Evolutionary conservation across 2,797 vertebrate genomes (phyloP).

Genomic region (Trematomus bernacchii): DNA sequence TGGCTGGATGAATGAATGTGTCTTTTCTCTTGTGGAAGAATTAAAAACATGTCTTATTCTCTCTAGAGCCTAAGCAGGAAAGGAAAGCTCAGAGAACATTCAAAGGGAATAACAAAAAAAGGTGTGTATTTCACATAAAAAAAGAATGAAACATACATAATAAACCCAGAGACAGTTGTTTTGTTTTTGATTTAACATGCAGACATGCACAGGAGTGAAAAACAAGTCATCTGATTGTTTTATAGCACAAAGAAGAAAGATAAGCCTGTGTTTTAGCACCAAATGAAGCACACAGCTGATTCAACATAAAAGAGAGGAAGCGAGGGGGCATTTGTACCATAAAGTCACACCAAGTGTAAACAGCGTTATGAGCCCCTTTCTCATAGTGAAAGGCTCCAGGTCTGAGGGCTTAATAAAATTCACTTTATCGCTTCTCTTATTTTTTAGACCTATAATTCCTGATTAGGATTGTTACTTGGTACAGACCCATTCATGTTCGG

Average conservation of each 20-base stretch:
- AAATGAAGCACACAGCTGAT: slow-evolving; percentile 10
- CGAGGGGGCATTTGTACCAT: background rate
- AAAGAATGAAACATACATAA: slow-evolving; percentile 34
- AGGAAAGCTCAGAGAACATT: slow-evolving; percentile 7
- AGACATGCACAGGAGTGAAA: slow-evolving; percentile 40
- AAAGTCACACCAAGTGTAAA: slow-evolving; percentile 3
- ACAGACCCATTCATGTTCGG: background rate
- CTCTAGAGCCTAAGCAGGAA: slow-evolving; percentile 15
- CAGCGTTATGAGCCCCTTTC: slow-evolving; percentile 5
- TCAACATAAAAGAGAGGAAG: slow-evolving; percentile 14
- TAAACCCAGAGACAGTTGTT: background rate
- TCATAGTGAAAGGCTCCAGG: background rate
- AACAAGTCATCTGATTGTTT: slow-evolving; percentile 27
- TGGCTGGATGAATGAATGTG: slow-evolving; percentile 14
- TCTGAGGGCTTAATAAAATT: background rate
- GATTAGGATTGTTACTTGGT: background rate
- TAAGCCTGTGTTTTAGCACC: slow-evolving; percentile 3
- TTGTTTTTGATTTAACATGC: slow-evolving; percentile 35
- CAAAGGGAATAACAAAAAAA: slow-evolving; percentile 33
- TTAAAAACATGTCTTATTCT: slow-evolving; percentile 24
- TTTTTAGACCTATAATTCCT: background rate
- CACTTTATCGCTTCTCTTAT: background rate
- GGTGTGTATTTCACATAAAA: slow-evolving; percentile 38
- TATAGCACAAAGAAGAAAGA: slow-evolving; percentile 49
- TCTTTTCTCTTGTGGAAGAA: slow-evolving; percentile 22